A percentile compares a stretch with the other conserved stretches of the same genome.
phyloP scores from a whole-genome alignment of 2,113 vertebrate species.

The Periophthalmus modestus region DNA sequence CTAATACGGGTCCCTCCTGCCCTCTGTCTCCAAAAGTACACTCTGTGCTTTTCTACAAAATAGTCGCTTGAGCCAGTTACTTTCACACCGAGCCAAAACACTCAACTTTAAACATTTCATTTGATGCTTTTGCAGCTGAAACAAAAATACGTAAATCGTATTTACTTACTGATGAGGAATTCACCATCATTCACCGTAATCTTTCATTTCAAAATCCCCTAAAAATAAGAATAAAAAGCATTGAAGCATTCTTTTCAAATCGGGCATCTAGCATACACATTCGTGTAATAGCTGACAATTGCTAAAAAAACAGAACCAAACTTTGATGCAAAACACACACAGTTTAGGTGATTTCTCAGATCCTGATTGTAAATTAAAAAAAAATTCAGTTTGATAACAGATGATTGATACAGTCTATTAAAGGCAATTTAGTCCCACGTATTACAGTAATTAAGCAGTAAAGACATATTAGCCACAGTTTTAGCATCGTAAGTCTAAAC shows the following conservation, averaged over 20 bases:
- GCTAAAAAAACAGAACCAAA: not conserved
- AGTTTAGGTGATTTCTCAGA: no score
- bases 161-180: not conserved
- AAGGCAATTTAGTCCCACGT: not conserved
- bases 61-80: not conserved
- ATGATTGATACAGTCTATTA: not conserved
- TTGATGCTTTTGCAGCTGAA: not conserved
- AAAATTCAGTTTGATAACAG: not conserved
- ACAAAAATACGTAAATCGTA: not conserved
- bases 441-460: not conserved
- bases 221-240: slow-evolving; percentile 26
- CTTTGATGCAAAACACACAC: not conserved
- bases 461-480: not conserved
- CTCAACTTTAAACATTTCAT: not conserved
- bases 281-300: no score
- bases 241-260: slow-evolving; percentile 15
- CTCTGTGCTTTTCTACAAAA: slow-evolving; percentile 16
- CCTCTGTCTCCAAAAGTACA: slow-evolving; percentile 3
- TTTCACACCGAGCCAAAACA: not conserved
- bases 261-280: no score
- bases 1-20: slow-evolving; percentile 45
- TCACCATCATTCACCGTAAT: not conserved
- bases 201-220: slow-evolving; percentile 11
- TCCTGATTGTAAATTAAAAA: not conserved
- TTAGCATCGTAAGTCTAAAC: not conserved